Base-by-base conservation (phyloP, 2,888 invertebrate species). In the Torymus aiolomorphi region DNA sequence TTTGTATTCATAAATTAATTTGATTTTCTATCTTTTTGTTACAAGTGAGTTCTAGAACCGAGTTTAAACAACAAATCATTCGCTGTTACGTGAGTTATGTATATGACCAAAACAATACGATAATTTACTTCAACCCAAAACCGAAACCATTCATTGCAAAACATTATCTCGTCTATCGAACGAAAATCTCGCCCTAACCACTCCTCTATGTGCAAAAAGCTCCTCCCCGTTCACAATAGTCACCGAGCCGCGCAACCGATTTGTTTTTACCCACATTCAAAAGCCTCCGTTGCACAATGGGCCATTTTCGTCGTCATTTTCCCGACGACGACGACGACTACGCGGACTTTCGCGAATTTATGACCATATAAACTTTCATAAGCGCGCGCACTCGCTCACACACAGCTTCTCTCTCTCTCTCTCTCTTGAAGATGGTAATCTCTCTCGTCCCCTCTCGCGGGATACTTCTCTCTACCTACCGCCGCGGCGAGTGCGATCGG, bases 281-380 rank as follows among this genome's bases (percentile, higher is more conserved):
- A 66, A 24, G 12, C 4, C n/a, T 76, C 42, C 54, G 71, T 80
- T 75, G 24, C 75, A 76, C 79, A 80, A 80, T 80, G 71, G 71
- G 66, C 75, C 66, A 76, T 78, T 78, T 78, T 61, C 70, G 54
- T 75, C 70, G 65, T 63, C 69, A 69, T 77, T 73, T 74, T 67
- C 62, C 61, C 24, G 13, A 31, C 49, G 18, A n/a, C 49, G 18
- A 49, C 42, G 5, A 42, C 42, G 5, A 3, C 42, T 5, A 3
- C 8, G 31, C 42, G 18, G 67, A 80, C 76, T 80, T 73, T 76
- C 54, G 80, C 76, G 62, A 73, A 80, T 69, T 73, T 76, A 80
- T 69, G 77, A 61, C 18, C 74, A 54, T 70, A 74, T 74, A 77
- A 73, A 77, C 76, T 77, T 77, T 76, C 74, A 77, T 77, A 77